phyloP scores from a whole-genome alignment of 2,888 invertebrate genomes.

The Galerucella nymphaeae region DNA sequence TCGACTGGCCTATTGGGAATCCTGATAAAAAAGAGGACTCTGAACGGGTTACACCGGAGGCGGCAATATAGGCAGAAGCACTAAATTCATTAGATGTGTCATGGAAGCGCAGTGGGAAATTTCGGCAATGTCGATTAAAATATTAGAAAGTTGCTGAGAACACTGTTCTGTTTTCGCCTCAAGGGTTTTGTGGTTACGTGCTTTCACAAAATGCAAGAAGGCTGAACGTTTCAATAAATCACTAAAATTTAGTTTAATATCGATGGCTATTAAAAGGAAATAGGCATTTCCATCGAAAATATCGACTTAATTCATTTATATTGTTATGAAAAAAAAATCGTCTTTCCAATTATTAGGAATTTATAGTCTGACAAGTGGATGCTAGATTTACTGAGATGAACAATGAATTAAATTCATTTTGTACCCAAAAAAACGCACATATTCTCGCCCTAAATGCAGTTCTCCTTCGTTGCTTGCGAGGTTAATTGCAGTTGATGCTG shows the following conservation, averaged over 20 bases:
- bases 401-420: too few species aligned
- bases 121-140: slow-evolving; percentile 35
- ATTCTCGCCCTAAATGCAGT: too few species aligned
- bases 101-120: slow-evolving; percentile 30
- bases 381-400: too few species aligned
- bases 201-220: slow-evolving; percentile 12
- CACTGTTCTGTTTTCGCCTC: slow-evolving; percentile 19
- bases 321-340: neutral
- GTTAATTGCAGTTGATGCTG: too few species aligned
- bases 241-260: slow-evolving; percentile 2
- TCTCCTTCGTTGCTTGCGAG: too few species aligned
- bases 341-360: too few species aligned
- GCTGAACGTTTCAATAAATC: slow-evolving; percentile 12
- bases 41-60: slow-evolving; percentile 11
- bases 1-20: slow-evolving; percentile 12
- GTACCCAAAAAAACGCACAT: too few species aligned
- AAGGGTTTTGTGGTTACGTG: slow-evolving; percentile 27
- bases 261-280: neutral
- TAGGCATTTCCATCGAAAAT: neutral
- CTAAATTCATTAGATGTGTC: slow-evolving; percentile 37
- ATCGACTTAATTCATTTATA: neutral
- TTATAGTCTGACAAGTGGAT: too few species aligned
- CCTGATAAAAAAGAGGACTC: slow-evolving; percentile 25
- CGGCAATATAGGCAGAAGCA: slow-evolving; percentile 24
- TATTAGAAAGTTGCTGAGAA: slow-evolving; percentile 37